A percentile compares a stretch with the other conserved stretches of the same genome.
These are phyloP conservation scores for Rhabditoides inermis DNA, from an alignment of 2,888 invertebrate genomes.

Conservation along the genomic window DNA sequence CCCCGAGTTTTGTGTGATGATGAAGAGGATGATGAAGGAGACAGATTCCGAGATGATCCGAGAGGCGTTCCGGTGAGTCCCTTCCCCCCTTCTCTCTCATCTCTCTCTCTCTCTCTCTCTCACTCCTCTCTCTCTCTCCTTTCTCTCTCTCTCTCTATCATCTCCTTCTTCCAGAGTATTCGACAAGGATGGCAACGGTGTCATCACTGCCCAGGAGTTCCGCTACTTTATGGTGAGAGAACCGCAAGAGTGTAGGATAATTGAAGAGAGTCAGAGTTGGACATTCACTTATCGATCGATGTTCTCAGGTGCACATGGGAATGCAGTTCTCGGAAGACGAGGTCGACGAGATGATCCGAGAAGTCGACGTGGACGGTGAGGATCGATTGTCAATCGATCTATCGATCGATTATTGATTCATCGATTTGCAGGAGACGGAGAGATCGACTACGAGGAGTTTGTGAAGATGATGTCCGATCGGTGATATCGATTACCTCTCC, in stretches of 20 bases:
- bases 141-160: neutral
- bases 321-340: constrained; percentile 52
- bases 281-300: constrained; percentile 8
- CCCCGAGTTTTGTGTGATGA: constrained; percentile 52
- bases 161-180: constrained; percentile 22
- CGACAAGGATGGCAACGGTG: constrained; percentile 49
- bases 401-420: neutral
- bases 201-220: constrained; percentile 49
- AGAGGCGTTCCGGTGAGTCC: constrained; percentile 44
- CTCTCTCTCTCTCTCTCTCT: no score
- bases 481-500: no score
- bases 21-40: constrained; percentile 40
- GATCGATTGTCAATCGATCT: neutral
- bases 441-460: constrained; percentile 47
- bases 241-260: neutral
- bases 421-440: constrained; percentile 30
- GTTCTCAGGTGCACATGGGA: constrained; percentile 43
- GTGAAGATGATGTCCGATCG: constrained; percentile 34
- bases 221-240: constrained; percentile 41
- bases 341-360: constrained; percentile 50
- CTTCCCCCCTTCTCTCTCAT: no score
- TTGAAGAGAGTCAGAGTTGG: neutral
- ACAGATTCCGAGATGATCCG: constrained; percentile 51
- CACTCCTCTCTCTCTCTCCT: no score
- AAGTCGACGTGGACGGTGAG: constrained; percentile 41